Evolutionary conservation across 2,113 vertebrate genomes (phyloP).

Genomic region (Mesoclemmys tuberculata): DNA sequence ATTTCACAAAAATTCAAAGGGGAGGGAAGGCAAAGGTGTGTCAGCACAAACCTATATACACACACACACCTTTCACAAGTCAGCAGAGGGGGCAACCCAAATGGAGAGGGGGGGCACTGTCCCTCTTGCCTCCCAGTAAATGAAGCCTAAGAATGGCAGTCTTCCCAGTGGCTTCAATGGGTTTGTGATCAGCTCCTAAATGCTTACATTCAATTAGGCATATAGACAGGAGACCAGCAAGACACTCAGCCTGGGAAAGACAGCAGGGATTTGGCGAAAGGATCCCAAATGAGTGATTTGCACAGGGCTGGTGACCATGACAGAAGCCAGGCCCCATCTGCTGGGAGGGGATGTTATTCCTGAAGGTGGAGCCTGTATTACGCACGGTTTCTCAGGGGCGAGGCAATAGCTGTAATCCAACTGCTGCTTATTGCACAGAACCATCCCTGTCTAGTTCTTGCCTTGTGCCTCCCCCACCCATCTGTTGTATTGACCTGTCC

Average conservation of each 20-base stretch:
- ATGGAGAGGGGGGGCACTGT: too few species aligned
- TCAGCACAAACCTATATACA: background rate
- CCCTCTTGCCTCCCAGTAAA: background rate
- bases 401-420: background rate
- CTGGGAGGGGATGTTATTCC: background rate
- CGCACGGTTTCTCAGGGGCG: background rate
- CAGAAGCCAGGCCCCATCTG: background rate
- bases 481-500: background rate
- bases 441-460: background rate
- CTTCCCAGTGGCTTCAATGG: background rate
- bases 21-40: background rate
- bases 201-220: background rate
- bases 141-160: background rate
- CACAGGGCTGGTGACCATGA: background rate
- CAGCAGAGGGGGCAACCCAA: background rate
- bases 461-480: background rate
- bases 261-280: background rate
- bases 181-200: background rate
- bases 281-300: background rate
- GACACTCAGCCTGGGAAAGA: background rate
- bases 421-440: background rate
- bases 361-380: rapidly evolving
- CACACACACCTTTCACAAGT: background rate
- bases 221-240: background rate
- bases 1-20: too few species aligned